Evolutionary conservation across 2,113 vertebrate species (phyloP).

Genomic region (Coptodon bakossiorum): DNA sequence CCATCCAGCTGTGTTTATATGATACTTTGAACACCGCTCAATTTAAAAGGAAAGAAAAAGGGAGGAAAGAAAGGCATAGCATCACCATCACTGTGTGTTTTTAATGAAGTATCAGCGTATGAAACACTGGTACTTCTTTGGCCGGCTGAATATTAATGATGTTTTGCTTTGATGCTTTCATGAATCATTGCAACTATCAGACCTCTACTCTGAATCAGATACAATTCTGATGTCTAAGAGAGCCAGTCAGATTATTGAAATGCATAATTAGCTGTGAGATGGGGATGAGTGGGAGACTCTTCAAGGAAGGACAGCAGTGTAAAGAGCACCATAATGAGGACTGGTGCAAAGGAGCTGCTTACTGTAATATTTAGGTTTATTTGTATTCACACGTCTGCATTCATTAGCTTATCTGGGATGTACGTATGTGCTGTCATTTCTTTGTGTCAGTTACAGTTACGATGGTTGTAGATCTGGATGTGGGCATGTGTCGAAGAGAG

Average conservation of each 20-base stretch:
- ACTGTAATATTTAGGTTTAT: background rate
- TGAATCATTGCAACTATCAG: constrained; percentile 17
- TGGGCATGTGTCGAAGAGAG: background rate
- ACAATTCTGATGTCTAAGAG: background rate
- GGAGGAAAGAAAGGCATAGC: background rate
- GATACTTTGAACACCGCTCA: background rate
- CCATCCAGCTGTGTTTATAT: background rate
- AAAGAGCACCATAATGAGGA: background rate
- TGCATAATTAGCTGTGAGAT: background rate
- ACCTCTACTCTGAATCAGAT: background rate
- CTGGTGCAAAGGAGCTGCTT: background rate
- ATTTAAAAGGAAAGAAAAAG: background rate
- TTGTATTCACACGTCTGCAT: background rate
- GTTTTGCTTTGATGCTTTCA: constrained; percentile 18
- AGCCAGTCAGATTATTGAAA: background rate
- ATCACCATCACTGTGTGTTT: background rate
- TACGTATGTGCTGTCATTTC: background rate
- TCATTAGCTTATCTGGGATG: background rate
- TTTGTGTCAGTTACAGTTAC: background rate
- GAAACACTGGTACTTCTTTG: background rate
- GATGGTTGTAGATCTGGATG: background rate
- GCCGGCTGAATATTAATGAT: constrained; percentile 11
- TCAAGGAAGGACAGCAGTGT: background rate
- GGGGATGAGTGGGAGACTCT: background rate
- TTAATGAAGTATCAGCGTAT: background rate